phyloP scores from a whole-genome alignment of 1,140 invertebrate genomes.

The Orchesella cincta region DNA sequence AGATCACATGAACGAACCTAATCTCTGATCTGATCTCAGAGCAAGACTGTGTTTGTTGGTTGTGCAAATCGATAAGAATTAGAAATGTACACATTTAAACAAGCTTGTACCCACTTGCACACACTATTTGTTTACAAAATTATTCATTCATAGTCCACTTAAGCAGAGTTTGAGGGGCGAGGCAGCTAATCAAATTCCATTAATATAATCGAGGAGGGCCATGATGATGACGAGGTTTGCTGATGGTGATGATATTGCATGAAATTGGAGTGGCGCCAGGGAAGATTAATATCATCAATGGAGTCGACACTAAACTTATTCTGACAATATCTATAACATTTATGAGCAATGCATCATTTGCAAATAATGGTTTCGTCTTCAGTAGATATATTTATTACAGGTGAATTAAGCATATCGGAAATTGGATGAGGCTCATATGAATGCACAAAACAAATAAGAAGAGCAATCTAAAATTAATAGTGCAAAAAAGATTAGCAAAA shows the following conservation, averaged over 20 bases:
- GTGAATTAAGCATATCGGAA: background rate
- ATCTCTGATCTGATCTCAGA: too few relatives aligned
- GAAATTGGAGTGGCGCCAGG: slow-evolving; percentile 25
- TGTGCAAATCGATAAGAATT: too few relatives aligned
- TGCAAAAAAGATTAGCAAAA: too few relatives aligned
- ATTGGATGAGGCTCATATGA: too few relatives aligned
- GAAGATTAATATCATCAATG: slow-evolving; percentile 5
- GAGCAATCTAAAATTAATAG: too few relatives aligned
- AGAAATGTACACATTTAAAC: too few relatives aligned
- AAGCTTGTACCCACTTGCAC: too few relatives aligned
- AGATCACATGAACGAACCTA: slow-evolving; percentile 9
- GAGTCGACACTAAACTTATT: background rate
- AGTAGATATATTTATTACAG: background rate
- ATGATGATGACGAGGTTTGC: background rate
- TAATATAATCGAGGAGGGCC: background rate
- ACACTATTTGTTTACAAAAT: slow-evolving; percentile 12
- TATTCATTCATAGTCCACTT: background rate
- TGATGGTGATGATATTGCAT: slow-evolving; percentile 23
- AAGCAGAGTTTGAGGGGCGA: background rate
- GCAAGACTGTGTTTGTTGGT: too few relatives aligned
- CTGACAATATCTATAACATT: too few relatives aligned
- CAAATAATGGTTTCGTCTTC: too few relatives aligned
- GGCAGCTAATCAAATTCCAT: slow-evolving; percentile 11
- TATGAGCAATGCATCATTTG: too few relatives aligned
- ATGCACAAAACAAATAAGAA: too few relatives aligned